These are phyloP conservation scores for Calycopis cecrops DNA, from an alignment of 1,140 invertebrate genomes.

Conservation along the genomic window DNA sequence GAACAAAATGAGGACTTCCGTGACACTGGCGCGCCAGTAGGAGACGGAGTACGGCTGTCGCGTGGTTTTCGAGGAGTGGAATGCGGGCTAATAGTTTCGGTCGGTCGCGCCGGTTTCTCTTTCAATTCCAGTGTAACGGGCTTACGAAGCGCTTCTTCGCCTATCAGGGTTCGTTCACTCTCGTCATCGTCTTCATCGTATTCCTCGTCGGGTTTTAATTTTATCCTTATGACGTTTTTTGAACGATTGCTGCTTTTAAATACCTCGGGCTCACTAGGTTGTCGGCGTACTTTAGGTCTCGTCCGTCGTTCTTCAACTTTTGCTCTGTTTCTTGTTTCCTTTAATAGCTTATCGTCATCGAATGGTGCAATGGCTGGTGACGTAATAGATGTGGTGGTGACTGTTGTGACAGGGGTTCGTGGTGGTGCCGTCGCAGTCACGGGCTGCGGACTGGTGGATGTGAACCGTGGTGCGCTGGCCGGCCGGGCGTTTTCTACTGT, in stretches of 20 bases:
- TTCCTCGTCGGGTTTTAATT: slow-evolving; percentile 79
- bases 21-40: slow-evolving; percentile 75
- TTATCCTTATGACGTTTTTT: slow-evolving; percentile 78
- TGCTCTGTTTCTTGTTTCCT: slow-evolving; percentile 52
- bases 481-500: slow-evolving; percentile 45
- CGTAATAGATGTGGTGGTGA: slow-evolving; percentile 15
- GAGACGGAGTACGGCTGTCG: slow-evolving; percentile 66
- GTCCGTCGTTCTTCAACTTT: slow-evolving; percentile 46
- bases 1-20: slow-evolving; percentile 88
- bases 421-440: slow-evolving; percentile 11
- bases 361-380: slow-evolving; percentile 21
- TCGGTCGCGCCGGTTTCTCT: slow-evolving; percentile 24
- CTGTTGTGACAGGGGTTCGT: slow-evolving; percentile 6
- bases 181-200: slow-evolving; percentile 74
- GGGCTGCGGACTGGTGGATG: slow-evolving; percentile 22
- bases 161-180: slow-evolving; percentile 35
- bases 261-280: slow-evolving; percentile 44
- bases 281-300: slow-evolving; percentile 39
- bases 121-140: slow-evolving; percentile 69
- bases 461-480: slow-evolving; percentile 23
- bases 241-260: slow-evolving; percentile 42
- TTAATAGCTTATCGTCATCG: slow-evolving; percentile 50
- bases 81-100: slow-evolving; percentile 25
- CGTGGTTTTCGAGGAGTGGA: slow-evolving; percentile 25
- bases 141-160: slow-evolving; percentile 48